phyloP scores from a whole-genome alignment of 2,888 invertebrate genomes.

The Perithous albicinctus region DNA sequence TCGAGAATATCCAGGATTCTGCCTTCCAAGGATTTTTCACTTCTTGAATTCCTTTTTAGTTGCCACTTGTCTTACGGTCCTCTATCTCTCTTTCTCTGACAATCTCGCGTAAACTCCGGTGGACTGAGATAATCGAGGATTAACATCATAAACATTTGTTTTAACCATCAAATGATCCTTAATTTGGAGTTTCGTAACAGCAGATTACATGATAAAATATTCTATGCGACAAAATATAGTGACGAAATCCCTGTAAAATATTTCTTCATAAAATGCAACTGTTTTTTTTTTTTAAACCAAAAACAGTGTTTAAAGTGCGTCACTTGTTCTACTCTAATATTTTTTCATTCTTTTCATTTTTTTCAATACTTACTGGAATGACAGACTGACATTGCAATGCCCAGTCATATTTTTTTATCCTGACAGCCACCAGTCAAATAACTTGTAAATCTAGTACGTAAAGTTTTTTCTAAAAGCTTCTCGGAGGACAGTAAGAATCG shows the following conservation, averaged over 20 bases:
- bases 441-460: slow-evolving; percentile 76
- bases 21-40: slow-evolving; percentile 41
- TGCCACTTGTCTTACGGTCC: not conserved
- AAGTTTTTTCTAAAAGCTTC: slow-evolving; percentile 71
- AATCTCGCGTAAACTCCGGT: not conserved
- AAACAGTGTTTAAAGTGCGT: no score
- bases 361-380: no score
- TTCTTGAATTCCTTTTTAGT: slow-evolving; percentile 13
- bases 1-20: slow-evolving; percentile 54
- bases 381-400: not conserved
- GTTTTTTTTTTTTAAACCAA: no score
- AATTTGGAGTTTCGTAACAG: no score
- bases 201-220: no score
- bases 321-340: not conserved
- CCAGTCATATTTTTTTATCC: not conserved
- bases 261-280: no score
- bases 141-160: no score
- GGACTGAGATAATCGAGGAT: no score
- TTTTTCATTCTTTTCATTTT: no score
- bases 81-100: not conserved
- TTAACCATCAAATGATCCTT: no score
- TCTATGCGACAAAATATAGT: no score
- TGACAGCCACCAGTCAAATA: slow-evolving; percentile 67
- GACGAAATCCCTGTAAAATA: no score
- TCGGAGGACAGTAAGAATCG: slow-evolving; percentile 39